Percentiles rank a stretch among this genome's conserved stretches.
These are phyloP conservation scores for Cirrhinus molitorella DNA, from an alignment of 2,797 vertebrate genomes.

Conservation along the genomic window DNA sequence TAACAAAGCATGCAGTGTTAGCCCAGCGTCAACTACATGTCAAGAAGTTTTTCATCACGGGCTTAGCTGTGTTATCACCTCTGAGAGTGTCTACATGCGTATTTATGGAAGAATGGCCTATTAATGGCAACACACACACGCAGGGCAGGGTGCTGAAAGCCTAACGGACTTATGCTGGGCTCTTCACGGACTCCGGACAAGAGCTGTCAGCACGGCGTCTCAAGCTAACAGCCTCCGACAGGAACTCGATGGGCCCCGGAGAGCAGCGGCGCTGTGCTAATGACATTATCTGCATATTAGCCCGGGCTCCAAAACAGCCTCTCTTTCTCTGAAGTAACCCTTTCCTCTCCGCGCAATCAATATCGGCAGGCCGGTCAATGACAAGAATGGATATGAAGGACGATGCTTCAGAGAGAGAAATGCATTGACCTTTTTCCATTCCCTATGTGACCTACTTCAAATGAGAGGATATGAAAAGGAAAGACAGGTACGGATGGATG, in stretches of 20 bases:
- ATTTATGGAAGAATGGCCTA: slow-evolving; percentile 57
- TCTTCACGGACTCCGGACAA: slow-evolving; percentile 61
- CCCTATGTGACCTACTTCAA: slow-evolving; percentile 71
- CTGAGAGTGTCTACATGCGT: slow-evolving; percentile 64
- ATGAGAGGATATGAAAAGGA: slow-evolving; percentile 64
- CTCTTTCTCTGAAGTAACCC: slow-evolving; percentile 36
- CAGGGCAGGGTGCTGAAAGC: slow-evolving; percentile 62
- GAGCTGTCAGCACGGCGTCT: slow-evolving; percentile 70
- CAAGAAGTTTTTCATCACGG: slow-evolving; percentile 46
- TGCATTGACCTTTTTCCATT: slow-evolving; percentile 65
- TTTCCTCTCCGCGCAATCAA: slow-evolving; percentile 48
- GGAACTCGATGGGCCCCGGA: slow-evolving; percentile 69
- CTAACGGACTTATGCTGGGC: slow-evolving; percentile 58
- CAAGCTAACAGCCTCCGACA: slow-evolving; percentile 68
- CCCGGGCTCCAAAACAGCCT: slow-evolving; percentile 60
- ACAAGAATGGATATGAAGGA: slow-evolving; percentile 21
- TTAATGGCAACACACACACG: slow-evolving; percentile 26
- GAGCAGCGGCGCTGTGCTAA: slow-evolving; percentile 63
- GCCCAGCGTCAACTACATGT: slow-evolving; percentile 11
- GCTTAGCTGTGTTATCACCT: slow-evolving; percentile 45
- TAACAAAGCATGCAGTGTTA: slow-evolving; percentile 38
- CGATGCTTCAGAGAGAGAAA: slow-evolving; percentile 31
- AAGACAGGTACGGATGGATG: slow-evolving; percentile 49
- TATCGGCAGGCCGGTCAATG: slow-evolving; percentile 51
- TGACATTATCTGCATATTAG: slow-evolving; percentile 72